phyloP scores from a whole-genome alignment of 2,888 invertebrate genomes.

The Ceriagrion tenellum region DNA sequence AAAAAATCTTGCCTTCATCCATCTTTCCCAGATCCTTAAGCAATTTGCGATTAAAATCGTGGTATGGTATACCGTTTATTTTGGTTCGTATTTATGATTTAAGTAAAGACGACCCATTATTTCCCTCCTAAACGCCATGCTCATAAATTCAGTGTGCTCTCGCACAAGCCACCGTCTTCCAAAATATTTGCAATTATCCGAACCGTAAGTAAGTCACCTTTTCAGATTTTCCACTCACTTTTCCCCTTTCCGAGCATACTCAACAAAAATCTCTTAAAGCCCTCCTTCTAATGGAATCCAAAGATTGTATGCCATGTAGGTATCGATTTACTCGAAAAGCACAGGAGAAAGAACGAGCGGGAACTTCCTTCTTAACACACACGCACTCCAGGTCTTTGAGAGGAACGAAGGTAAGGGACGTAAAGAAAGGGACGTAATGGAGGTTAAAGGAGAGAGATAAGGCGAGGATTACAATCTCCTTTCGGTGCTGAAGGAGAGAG shows the following conservation, averaged over 20 bases:
- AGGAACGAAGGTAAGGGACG: not conserved
- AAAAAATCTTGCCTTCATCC: too few relatives aligned
- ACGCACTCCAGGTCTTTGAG: not conserved
- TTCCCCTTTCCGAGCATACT: not conserved
- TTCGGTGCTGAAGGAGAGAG: not conserved
- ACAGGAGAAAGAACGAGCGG: not conserved
- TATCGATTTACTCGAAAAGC: conserved; percentile 49
- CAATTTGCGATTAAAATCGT: too few relatives aligned
- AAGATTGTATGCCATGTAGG: not conserved
- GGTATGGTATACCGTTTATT: too few relatives aligned
- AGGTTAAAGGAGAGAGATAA: conserved; percentile 15
- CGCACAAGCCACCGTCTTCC: not conserved
- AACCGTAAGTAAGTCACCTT: not conserved
- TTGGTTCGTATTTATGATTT: too few relatives aligned
- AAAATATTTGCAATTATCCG: not conserved
- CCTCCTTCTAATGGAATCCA: not conserved
- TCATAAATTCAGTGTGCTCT: not conserved
- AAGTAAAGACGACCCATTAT: too few relatives aligned
- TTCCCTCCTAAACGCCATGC: too few relatives aligned
- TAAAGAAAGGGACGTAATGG: not conserved
- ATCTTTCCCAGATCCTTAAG: too few relatives aligned
- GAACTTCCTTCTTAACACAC: not conserved
- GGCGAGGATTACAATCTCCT: conserved; percentile 42
- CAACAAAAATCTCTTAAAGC: not conserved
- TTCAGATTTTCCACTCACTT: not conserved